Percentiles rank a stretch among this genome's conserved stretches.
Evolutionary conservation across 2,797 vertebrate genomes (phyloP).

Genomic region (Gila robusta): DNA sequence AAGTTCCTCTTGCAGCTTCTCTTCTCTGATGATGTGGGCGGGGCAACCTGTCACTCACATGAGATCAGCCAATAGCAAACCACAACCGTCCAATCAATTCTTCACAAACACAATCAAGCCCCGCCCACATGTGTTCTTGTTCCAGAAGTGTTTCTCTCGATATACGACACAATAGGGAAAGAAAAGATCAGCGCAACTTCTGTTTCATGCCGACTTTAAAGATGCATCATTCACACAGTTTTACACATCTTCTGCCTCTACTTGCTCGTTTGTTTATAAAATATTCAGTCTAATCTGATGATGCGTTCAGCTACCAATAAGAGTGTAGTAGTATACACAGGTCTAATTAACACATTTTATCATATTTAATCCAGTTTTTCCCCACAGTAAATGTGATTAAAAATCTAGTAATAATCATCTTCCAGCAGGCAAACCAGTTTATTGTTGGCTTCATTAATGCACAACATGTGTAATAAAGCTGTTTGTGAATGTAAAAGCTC

Average conservation of each 20-base stretch:
- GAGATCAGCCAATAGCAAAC: not conserved
- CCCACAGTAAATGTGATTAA: not conserved
- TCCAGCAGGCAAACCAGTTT: not conserved
- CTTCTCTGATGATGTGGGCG: not conserved
- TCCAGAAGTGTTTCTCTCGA: not conserved
- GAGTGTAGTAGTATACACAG: too few relatives aligned
- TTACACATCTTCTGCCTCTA: not conserved
- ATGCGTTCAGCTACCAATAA: not conserved
- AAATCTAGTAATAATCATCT: not conserved
- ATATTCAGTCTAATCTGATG: not conserved
- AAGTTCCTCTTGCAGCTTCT: not conserved
- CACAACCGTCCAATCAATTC: not conserved
- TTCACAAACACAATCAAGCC: not conserved
- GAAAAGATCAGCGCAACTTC: rapidly evolving
- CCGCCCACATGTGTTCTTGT: not conserved
- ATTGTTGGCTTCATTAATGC: not conserved
- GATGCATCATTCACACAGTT: not conserved
- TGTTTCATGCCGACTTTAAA: rapidly evolving
- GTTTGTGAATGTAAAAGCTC: not conserved
- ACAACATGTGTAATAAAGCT: not conserved
- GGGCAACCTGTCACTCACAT: not conserved
- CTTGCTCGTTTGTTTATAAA: not conserved
- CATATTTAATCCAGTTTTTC: not conserved
- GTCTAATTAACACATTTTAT: not conserved
- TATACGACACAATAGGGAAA: not conserved